Evolutionary conservation across 2,797 vertebrate genomes (phyloP), one percentile per base, ranked within the genome.

Genomic region (Natrix natrix): DNA sequence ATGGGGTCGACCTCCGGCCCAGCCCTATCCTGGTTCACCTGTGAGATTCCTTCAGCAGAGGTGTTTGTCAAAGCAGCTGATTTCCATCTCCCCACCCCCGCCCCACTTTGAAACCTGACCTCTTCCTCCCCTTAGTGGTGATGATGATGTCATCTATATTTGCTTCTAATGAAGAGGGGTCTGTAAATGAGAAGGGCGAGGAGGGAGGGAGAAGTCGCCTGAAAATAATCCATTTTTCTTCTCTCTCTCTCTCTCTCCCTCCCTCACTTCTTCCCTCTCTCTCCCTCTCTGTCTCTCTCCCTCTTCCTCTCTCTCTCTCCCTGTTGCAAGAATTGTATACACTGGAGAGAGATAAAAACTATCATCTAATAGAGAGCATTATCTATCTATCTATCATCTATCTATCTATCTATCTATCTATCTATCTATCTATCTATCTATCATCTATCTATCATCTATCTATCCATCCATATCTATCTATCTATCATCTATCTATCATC

Each of bases 121-220:
- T 91, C 92, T 87, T 87, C 92, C 32, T 37, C 16, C 32, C 28
- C 32, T 74, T 74, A 37, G 32, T 95, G 32, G 3, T 88, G 94
- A 52, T 88, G 94, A 69, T 94, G 96, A 97, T 93, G 96, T 97
- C 97, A 97, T 93, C 90, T 90, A 48, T 87, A 95, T 92, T 89
- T 94, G 95, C 55, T 61, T 55, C 90, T 83, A 86, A 94, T 88
- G 92, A 93, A 93, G 94, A 93, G 61, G 94, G 28, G 92, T 92
- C 93, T 87, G 1, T 32, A 63, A 69, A 89, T 37, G 22, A 54
- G 57, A 48, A 22, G 59, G 26, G 55, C 7, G 0, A 54, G 86
- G 91, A 20, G 63, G 24, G 93, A 13, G 54, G 17, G 17, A 56
- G 54, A 56, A 56, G 10, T 24, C 8, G 55, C 22, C n/a, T 2